phyloP scores from a whole-genome alignment of 2,888 invertebrate species.

The Drosophila mimica region DNA sequence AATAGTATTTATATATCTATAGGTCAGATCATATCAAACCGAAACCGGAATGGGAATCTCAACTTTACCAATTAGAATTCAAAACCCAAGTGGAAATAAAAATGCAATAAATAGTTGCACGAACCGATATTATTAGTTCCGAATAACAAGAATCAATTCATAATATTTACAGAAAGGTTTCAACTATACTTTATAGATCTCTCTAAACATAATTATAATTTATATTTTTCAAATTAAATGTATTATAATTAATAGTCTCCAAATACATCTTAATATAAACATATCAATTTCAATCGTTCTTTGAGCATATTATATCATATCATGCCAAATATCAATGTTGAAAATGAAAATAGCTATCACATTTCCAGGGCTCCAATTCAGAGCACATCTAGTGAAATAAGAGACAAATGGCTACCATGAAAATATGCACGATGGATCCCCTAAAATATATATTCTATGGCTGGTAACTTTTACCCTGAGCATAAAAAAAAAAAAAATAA shows the following conservation, averaged over 20 bases:
- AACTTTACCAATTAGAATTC: not conserved
- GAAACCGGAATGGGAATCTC: not conserved
- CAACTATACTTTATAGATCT: not conserved
- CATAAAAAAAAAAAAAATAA: not conserved
- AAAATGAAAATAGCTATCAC: not conserved
- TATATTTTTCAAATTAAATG: not conserved
- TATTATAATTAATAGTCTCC: not conserved
- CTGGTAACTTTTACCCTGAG: not conserved
- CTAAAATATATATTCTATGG: not conserved
- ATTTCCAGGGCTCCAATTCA: not conserved
- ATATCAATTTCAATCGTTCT: not conserved
- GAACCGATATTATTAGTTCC: not conserved
- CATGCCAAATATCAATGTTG: too few relatives aligned
- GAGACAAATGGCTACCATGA: not conserved
- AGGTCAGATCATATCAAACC: not conserved
- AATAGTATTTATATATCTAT: too few relatives aligned
- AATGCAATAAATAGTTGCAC: not conserved
- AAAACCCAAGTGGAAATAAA: not conserved
- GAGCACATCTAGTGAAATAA: not conserved
- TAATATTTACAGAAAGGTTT: not conserved
- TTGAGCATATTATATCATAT: too few relatives aligned
- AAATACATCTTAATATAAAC: not conserved
- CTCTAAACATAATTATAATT: not conserved
- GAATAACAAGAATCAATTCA: not conserved
- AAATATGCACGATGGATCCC: constrained; percentile 1